These are phyloP conservation scores for Neoascia interrupta DNA, from an alignment of 2,888 invertebrate species.

Conservation along the genomic window DNA sequence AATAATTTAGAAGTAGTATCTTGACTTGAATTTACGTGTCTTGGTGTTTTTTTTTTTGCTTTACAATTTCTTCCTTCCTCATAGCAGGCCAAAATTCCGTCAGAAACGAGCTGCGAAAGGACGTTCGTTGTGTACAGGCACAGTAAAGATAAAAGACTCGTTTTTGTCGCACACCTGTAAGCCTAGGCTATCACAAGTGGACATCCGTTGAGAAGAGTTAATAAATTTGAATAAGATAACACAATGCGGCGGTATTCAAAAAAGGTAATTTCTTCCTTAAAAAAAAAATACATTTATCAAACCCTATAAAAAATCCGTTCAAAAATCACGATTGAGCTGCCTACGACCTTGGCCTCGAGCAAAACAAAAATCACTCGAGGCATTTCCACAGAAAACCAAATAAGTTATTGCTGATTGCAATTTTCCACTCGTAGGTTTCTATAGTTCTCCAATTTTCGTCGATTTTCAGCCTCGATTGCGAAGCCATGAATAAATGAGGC, in stretches of 20 bases:
- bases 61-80: not conserved
- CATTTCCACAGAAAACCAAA: no score
- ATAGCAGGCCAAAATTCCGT: not conserved
- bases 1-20: not conserved
- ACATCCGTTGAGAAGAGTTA: not conserved
- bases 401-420: no score
- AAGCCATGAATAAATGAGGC: no score
- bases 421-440: no score
- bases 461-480: no score
- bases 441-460: no score
- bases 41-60: not conserved
- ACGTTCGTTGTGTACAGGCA: not conserved
- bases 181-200: not conserved
- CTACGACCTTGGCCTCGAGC: no score
- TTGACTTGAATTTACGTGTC: not conserved
- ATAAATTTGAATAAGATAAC: not conserved
- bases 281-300: no score
- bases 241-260: slow-evolving; percentile 29
- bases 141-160: not conserved
- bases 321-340: no score
- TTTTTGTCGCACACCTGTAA: not conserved
- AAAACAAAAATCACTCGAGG: no score
- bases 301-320: no score
- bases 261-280: slow-evolving; percentile 25
- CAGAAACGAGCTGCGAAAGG: not conserved